Percentiles rank a stretch among this genome's conserved stretches.
Conservation (phyloP, 1,140 invertebrate genomes). For the Heliconius congener region DNA sequence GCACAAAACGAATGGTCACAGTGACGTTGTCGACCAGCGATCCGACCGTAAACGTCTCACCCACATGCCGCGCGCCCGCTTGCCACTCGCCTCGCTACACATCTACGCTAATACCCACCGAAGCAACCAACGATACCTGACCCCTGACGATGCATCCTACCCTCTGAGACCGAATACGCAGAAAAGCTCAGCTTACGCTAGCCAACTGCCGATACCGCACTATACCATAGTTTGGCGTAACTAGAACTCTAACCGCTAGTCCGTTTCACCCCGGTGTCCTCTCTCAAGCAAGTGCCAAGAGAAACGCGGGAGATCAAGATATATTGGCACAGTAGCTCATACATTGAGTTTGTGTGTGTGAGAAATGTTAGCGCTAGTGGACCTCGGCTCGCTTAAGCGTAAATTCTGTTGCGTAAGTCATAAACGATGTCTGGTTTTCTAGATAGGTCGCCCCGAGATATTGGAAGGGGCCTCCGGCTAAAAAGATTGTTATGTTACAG, state of each 20-base stretch:
- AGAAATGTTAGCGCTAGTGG: slow-evolving; percentile 71
- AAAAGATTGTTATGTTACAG: slow-evolving; percentile 46
- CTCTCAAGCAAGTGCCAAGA: slow-evolving; percentile 46
- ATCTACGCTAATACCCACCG: slow-evolving; percentile 68
- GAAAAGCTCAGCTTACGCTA: slow-evolving; percentile 49
- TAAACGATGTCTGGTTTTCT: slow-evolving; percentile 74
- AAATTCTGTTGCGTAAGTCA: slow-evolving; percentile 80
- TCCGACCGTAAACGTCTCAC: slow-evolving; percentile 80
- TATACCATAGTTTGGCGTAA: slow-evolving; percentile 77
- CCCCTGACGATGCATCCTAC: slow-evolving; percentile 40
- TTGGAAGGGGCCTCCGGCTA: slow-evolving; percentile 49
- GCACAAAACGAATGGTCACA: slow-evolving; percentile 47
- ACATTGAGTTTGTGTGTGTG: slow-evolving; percentile 74
- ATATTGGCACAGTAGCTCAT: slow-evolving; percentile 55
- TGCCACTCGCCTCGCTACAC: slow-evolving; percentile 73
- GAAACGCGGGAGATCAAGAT: slow-evolving; percentile 48
- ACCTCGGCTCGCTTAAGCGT: slow-evolving; percentile 76
- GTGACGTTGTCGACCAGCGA: slow-evolving; percentile 72
- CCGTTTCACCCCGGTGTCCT: slow-evolving; percentile 56
- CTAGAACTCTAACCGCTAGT: slow-evolving; percentile 71
- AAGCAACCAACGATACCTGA: slow-evolving; percentile 46
- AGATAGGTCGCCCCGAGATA: slow-evolving; percentile 68
- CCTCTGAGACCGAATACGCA: slow-evolving; percentile 42
- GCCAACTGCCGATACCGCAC: slow-evolving; percentile 70
- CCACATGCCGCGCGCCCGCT: slow-evolving; percentile 76